Evolutionary conservation across 1,140 invertebrate genomes (phyloP).

Genomic region (Bombus picipes): DNA sequence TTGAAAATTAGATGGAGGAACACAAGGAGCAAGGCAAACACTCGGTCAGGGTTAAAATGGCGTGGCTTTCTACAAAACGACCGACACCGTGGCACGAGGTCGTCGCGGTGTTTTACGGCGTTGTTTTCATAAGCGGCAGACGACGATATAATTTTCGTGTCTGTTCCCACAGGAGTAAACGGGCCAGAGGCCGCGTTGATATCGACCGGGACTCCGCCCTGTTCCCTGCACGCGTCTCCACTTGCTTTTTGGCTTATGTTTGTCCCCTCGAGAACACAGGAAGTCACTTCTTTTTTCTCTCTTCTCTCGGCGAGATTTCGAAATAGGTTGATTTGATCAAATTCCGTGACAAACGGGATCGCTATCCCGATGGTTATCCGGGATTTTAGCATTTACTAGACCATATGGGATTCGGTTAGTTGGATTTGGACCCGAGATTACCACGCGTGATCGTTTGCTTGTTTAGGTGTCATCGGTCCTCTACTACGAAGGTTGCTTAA

Average conservation of each 20-base stretch:
- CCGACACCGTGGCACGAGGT: constrained; percentile 2
- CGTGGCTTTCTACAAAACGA: constrained; percentile 10
- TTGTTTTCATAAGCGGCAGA: constrained; percentile 66
- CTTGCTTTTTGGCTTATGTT: neutral
- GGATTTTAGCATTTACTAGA: neutral
- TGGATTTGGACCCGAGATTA: neutral
- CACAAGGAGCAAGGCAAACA: neutral
- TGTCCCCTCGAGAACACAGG: constrained; percentile 8
- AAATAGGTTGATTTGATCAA: neutral
- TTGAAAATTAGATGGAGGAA: neutral
- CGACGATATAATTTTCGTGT: constrained; percentile 68
- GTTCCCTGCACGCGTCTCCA: constrained; percentile 52
- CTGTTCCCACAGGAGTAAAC: constrained; percentile 61
- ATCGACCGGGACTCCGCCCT: constrained; percentile 60
- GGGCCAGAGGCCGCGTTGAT: constrained; percentile 70
- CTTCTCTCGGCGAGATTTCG: neutral
- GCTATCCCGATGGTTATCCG: neutral
- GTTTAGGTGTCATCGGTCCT: no score
- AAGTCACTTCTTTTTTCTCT: neutral
- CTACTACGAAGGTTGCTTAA: no score
- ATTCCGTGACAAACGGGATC: neutral
- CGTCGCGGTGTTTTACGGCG: constrained; percentile 46
- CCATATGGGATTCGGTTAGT: neutral
- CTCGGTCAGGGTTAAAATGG: neutral
- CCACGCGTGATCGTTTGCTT: neutral